A percentile compares a stretch with the other conserved stretches of the same genome.
These are phyloP conservation scores for Drosophila rhopaloa DNA, from an alignment of 1,140 invertebrate species.

Conservation along the genomic window DNA sequence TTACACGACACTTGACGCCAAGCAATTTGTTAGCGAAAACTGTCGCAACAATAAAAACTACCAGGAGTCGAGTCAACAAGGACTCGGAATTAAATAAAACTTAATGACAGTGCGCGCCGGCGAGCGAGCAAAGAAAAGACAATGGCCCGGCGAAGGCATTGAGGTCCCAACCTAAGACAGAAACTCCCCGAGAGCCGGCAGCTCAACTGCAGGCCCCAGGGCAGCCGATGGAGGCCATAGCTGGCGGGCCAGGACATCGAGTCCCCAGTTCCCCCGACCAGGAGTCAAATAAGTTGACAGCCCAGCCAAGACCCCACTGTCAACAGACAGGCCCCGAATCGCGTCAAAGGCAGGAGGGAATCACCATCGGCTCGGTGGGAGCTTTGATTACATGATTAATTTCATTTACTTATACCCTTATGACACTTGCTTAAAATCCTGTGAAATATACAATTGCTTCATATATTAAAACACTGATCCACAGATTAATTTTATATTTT, in stretches of 20 bases:
- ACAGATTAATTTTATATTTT: too few species aligned
- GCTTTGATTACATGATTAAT: slow-evolving; percentile 49
- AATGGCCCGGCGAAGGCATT: slow-evolving; percentile 14
- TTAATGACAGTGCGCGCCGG: slow-evolving; percentile 67
- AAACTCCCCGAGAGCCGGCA: slow-evolving; percentile 55
- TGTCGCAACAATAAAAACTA: slow-evolving; percentile 82
- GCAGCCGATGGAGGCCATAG: slow-evolving; percentile 1
- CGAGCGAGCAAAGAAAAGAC: slow-evolving; percentile 46
- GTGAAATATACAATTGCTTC: too few species aligned
- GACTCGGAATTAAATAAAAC: slow-evolving; percentile 81
- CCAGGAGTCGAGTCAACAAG: slow-evolving; percentile 58
- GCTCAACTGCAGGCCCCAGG: slow-evolving; percentile 46
- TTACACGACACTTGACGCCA: slow-evolving; percentile 84
- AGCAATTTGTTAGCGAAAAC: slow-evolving; percentile 84
- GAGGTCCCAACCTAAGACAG: slow-evolving; percentile 56
- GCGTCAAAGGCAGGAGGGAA: slow-evolving; percentile 36
- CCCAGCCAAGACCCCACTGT: slow-evolving; percentile 54
- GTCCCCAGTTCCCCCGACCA: not conserved
- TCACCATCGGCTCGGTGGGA: slow-evolving; percentile 18
- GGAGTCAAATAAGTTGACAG: slow-evolving; percentile 72
- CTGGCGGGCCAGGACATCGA: not conserved
- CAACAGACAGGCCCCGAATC: slow-evolving; percentile 52
- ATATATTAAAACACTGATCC: too few species aligned
- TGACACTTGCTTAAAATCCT: too few species aligned
- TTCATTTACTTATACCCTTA: slow-evolving; percentile 2